Percentiles rank a stretch among this genome's conserved stretches.
Evolutionary conservation across 2,888 invertebrate species (phyloP).

Genomic region (Lucinisca nassula): DNA sequence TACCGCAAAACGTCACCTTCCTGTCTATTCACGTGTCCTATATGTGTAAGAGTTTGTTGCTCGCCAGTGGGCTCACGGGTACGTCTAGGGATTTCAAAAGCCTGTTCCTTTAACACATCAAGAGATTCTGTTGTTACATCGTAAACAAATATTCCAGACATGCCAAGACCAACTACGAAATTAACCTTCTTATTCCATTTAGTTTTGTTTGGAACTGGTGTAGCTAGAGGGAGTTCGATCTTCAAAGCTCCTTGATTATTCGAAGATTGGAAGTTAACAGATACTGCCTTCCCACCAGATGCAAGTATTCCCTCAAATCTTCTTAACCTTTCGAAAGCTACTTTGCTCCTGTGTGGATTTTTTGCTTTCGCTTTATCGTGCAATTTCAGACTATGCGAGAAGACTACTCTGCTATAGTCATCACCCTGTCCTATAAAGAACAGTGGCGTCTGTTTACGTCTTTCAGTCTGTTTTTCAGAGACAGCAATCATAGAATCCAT

Average conservation of each 20-base stretch:
- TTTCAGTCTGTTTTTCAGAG: not conserved
- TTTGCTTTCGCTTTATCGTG: not conserved
- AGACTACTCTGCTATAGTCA: not conserved
- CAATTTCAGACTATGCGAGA: not conserved
- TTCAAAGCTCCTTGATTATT: not conserved
- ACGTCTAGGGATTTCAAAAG: not conserved
- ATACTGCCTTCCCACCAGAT: not conserved
- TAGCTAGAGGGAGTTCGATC: not conserved
- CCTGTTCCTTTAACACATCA: not conserved
- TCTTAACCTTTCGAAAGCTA: not conserved
- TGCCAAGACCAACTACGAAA: not conserved
- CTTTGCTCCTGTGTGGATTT: not conserved
- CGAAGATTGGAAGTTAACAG: not conserved
- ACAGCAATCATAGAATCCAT: not conserved
- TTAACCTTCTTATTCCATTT: not conserved
- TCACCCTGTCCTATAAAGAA: not conserved
- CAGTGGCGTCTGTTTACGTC: not conserved
- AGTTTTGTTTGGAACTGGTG: not conserved
- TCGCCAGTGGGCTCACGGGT: not conserved
- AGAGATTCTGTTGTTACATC: not conserved
- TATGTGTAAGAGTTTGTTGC: not conserved
- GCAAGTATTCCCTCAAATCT: not conserved
- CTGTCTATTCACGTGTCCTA: too few species aligned
- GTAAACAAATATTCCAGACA: not conserved
- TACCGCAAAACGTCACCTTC: not conserved